phyloP scores from a whole-genome alignment of 2,113 vertebrate species.

The Synchiropus splendidus region DNA sequence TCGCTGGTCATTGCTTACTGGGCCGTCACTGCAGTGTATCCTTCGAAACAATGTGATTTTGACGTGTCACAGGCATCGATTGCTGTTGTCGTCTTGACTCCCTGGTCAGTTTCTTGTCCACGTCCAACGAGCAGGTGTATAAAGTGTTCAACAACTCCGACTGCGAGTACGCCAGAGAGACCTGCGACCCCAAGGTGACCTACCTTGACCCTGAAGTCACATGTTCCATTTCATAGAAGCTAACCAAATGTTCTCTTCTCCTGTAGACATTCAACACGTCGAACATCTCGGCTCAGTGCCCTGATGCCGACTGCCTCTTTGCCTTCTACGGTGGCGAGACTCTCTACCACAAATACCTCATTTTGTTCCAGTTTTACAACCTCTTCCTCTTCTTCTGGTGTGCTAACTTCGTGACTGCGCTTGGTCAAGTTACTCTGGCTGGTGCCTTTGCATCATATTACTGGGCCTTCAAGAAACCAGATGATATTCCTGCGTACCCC shows the following conservation, averaged over 20 bases:
- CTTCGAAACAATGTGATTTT: constrained; percentile 21
- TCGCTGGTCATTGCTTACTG: constrained; percentile 88
- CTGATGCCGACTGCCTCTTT: constrained; percentile 78
- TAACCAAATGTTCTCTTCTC: background rate
- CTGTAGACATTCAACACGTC: constrained; percentile 72
- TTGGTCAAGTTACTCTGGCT: constrained; percentile 87
- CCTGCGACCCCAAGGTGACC: constrained; percentile 77
- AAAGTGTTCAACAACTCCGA: constrained; percentile 74
- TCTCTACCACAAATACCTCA: constrained; percentile 79
- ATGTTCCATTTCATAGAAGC: background rate
- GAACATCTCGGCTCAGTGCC: constrained; percentile 62
- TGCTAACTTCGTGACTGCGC: constrained; percentile 83
- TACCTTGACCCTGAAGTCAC: background rate
- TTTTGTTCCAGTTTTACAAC: constrained; percentile 89
- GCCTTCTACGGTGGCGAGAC: constrained; percentile 90
- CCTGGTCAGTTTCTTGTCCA: constrained; percentile 79
- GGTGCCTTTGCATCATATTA: constrained; percentile 97
- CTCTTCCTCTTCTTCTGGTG: constrained; percentile 96
- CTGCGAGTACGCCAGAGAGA: constrained; percentile 61
- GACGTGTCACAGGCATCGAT: background rate
- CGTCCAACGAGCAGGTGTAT: constrained; percentile 82
- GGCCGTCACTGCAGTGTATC: constrained; percentile 94
- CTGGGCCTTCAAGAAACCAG: constrained; percentile 89
- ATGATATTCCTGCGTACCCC: constrained; percentile 80
- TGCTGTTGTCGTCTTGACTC: constrained; percentile 51